Conservation (phyloP, 1,140 invertebrate genomes). For the Odontomachus brunneus region DNA sequence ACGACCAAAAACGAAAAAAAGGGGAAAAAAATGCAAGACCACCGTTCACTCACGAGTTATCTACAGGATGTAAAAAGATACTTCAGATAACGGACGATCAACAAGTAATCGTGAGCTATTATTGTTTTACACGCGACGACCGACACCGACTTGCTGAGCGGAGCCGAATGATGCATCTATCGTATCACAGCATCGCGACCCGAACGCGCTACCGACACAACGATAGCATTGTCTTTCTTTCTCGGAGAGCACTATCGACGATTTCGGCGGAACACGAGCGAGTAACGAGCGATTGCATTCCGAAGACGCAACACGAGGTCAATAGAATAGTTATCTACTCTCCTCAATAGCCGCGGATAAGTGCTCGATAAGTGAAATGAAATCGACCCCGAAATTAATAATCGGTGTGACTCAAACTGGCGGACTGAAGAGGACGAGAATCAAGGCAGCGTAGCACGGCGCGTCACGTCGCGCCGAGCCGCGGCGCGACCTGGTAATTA, state of each 20-base stretch:
- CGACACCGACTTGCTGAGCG: not conserved
- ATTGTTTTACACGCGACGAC: conserved; percentile 15
- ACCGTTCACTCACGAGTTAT: not conserved
- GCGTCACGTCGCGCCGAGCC: conserved; percentile 48
- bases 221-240: conserved; percentile 1
- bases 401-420: no score
- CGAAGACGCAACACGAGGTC: no score
- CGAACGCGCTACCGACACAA: not conserved
- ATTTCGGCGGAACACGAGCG: not conserved
- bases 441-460: no score
- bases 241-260: not conserved
- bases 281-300: conserved; percentile 1
- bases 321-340: not conserved
- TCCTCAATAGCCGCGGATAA: not conserved
- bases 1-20: not conserved
- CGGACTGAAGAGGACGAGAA: no score
- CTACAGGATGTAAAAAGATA: conserved; percentile 4
- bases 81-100: conserved; percentile 8
- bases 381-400: not conserved
- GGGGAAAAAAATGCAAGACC: no score
- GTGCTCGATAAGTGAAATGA: not conserved
- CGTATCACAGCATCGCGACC: no score
- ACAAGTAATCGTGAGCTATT: not conserved
- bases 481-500: conserved; percentile 75
- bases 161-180: not conserved